phyloP scores from a whole-genome alignment of 2,113 vertebrate species.

The Gavia stellata region DNA sequence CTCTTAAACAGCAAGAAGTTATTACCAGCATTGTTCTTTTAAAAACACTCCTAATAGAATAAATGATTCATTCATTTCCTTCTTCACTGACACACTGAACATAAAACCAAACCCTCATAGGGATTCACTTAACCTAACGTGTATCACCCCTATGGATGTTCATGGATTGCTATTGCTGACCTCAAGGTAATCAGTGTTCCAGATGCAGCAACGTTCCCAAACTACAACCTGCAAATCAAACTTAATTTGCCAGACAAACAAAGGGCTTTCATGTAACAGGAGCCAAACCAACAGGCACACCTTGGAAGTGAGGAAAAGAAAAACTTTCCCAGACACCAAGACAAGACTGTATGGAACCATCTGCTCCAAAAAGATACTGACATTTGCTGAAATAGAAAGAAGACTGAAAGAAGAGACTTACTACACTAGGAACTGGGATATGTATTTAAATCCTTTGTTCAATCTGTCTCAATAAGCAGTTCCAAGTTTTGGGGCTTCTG shows the following conservation, averaged over 20 bases:
- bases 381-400: not conserved
- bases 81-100: not conserved
- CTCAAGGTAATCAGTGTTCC: not conserved
- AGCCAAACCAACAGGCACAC: not conserved
- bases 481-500: not conserved
- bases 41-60: not conserved
- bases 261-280: not conserved
- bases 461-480: not conserved
- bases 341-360: not conserved
- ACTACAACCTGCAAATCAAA: not conserved
- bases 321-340: not conserved
- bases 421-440: not conserved
- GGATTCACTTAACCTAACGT: not conserved
- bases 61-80: not conserved
- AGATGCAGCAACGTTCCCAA: rapidly evolving
- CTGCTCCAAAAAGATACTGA: not conserved
- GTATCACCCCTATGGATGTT: not conserved
- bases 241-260: not conserved
- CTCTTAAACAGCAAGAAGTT: not conserved
- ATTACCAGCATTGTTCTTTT: not conserved
- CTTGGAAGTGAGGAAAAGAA: not conserved
- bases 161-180: not conserved
- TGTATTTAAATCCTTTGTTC: not conserved
- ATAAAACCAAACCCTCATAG: not conserved
- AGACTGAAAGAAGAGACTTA: not conserved